Conservation (phyloP, 2,797 vertebrate genomes). For the Orientallactaga sibirica region DNA sequence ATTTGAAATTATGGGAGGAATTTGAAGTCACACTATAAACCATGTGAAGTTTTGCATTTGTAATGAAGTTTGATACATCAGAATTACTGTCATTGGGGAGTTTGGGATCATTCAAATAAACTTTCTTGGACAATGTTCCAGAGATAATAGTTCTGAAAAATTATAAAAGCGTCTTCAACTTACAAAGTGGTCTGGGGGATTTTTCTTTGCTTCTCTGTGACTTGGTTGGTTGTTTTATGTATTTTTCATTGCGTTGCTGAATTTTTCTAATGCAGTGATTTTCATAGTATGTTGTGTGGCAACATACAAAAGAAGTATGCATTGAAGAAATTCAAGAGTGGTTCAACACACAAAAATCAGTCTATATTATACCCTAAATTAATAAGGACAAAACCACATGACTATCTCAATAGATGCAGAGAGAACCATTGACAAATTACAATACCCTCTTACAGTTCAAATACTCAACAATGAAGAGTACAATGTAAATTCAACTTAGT, state of each 20-base stretch:
- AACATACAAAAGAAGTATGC: constrained; percentile 10
- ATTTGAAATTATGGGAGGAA: constrained; percentile 30
- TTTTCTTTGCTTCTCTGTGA: constrained; percentile 27
- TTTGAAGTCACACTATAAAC: background rate
- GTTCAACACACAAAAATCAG: constrained; percentile 26
- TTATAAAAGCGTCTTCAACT: constrained; percentile 33
- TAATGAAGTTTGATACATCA: constrained; percentile 30
- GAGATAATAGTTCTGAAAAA: constrained; percentile 13
- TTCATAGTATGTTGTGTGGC: background rate
- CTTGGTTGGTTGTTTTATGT: background rate
- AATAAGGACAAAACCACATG: constrained; percentile 8
- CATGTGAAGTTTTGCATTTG: background rate
- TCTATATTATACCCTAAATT: background rate
- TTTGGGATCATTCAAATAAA: background rate
- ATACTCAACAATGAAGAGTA: background rate
- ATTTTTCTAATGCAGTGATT: background rate
- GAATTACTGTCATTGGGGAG: constrained; percentile 16
- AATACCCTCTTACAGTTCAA: background rate
- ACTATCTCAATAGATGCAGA: background rate
- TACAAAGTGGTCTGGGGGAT: background rate
- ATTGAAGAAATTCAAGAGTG: background rate
- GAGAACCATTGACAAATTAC: constrained; percentile 35
- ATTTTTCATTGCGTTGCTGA: background rate
- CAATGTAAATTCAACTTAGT: background rate
- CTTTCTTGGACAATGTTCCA: background rate